Base-by-base conservation (phyloP, 2,113 vertebrate genomes). In the Perca flavescens region DNA sequence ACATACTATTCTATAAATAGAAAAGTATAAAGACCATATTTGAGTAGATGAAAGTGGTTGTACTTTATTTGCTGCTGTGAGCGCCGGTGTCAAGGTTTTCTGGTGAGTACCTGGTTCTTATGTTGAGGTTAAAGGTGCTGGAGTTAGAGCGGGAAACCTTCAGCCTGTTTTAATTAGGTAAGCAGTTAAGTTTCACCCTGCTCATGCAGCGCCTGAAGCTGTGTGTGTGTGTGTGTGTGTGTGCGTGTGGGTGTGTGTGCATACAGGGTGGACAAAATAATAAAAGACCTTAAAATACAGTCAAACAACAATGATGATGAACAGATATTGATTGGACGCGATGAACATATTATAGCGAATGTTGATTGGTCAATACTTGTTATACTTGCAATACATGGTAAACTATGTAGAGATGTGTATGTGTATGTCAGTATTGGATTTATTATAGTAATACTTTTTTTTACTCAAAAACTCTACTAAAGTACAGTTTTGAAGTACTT, bases 41-140 rank as follows among this genome's bases (percentile, higher is more conserved):
- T 22, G 25, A 54, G 17, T 11, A 16, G 64, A 47, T 61, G 16
- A 62, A 67, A 40, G 47, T 40, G 13, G 11, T 15, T 61, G 58
- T 49, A 65, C 66, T 76, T 73, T 82, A 54, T 58, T 60, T 9
- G 7, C 16, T 28, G 47, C n/a, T 36, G 34, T 25, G 68, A 83
- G 49, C 22, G 34, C 8, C 0, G 12, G 16, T 47, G 65, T 82
- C 43, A 11, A 54, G 49, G 65, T 60, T 49, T 70, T 53, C 36
- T 71, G 21, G n/a, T n/a, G n/a, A n/a, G n/a, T n/a, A n/a, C n/a
- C n/a, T n/a, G n/a, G 19, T 49, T 73, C 58, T 74, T 40, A 36
- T 65, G 73, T 74, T 68, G 68, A 86, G 87, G 93, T 92, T 76
- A 94, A 77, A 82, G 86, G 89, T 92, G 80, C 86, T 54, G 81